Evolutionary conservation across 2,888 invertebrate genomes (phyloP).

Genomic region (Adineta ricciae): DNA sequence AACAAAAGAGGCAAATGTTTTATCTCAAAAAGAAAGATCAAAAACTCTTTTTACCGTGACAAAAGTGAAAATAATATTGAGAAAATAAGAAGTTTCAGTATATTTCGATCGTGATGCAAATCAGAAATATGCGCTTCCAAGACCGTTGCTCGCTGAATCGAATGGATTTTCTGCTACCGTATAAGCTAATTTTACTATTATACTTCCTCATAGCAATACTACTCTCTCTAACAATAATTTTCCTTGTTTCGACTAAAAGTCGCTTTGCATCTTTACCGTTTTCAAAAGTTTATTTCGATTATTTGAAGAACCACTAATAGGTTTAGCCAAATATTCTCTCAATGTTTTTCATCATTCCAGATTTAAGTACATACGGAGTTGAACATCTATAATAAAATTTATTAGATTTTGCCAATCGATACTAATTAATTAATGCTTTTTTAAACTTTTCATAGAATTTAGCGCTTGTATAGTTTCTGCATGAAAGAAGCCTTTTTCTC

Average conservation of each 20-base stretch:
- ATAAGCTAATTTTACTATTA: neutral
- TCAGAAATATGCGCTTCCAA: neutral
- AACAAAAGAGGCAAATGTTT: neutral
- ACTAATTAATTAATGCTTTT: neutral
- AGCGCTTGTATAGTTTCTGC: neutral
- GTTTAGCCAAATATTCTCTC: too few species aligned
- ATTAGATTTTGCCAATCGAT: neutral
- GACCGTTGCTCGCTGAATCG: neutral
- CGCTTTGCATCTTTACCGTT: too few species aligned
- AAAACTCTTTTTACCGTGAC: too few species aligned
- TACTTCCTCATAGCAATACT: neutral
- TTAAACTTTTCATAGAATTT: neutral
- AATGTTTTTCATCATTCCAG: too few species aligned
- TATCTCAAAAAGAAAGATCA: too few species aligned
- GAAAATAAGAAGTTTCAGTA: neutral
- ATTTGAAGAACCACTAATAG: too few species aligned
- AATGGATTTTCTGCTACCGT: neutral
- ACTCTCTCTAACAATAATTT: too few species aligned
- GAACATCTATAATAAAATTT: neutral
- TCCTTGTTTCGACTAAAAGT: too few species aligned
- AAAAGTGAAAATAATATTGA: too few species aligned
- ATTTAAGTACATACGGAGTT: neutral
- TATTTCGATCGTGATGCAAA: neutral
- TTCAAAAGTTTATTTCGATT: too few species aligned
- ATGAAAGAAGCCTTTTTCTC: neutral